Evolutionary conservation across 2,797 vertebrate genomes (phyloP).

Genomic region (Tarsius wallacei): DNA sequence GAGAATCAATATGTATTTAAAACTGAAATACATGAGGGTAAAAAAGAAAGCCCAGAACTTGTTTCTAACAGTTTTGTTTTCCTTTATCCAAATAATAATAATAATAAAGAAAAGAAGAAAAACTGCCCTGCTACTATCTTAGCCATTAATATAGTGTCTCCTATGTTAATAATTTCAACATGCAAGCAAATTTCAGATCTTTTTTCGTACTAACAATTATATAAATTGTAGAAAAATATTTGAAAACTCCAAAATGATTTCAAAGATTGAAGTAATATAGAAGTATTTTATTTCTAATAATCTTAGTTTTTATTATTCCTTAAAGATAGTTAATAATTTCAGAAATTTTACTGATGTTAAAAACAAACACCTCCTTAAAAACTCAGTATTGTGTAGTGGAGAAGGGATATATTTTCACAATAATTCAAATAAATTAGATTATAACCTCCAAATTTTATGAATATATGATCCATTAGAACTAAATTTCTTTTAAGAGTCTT

Average conservation of each 20-base stretch:
- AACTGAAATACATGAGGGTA: background rate
- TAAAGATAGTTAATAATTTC: constrained; percentile 65
- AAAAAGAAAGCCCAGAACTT: background rate
- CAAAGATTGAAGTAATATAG: constrained; percentile 41
- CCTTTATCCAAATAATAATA: background rate
- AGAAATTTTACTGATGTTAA: background rate
- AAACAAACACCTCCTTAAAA: constrained; percentile 3
- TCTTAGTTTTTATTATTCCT: constrained; percentile 24
- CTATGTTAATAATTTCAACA: background rate
- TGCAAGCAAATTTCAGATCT: background rate
- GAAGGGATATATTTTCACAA: background rate
- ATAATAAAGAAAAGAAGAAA: background rate
- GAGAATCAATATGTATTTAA: background rate
- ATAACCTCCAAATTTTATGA: background rate
- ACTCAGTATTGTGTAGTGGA: background rate
- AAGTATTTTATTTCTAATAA: constrained; percentile 58
- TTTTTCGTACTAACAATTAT: background rate
- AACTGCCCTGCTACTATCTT: background rate
- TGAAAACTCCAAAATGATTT: constrained; percentile 43
- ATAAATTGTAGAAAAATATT: background rate
- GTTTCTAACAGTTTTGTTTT: background rate
- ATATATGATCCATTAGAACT: constrained; percentile 20
- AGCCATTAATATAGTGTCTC: background rate
- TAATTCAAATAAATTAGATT: constrained; percentile 65
- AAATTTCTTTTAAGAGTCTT: constrained; percentile 32